These are phyloP conservation scores for Perdita meconis DNA, from an alignment of 2,888 invertebrate genomes.

Conservation along the genomic window DNA sequence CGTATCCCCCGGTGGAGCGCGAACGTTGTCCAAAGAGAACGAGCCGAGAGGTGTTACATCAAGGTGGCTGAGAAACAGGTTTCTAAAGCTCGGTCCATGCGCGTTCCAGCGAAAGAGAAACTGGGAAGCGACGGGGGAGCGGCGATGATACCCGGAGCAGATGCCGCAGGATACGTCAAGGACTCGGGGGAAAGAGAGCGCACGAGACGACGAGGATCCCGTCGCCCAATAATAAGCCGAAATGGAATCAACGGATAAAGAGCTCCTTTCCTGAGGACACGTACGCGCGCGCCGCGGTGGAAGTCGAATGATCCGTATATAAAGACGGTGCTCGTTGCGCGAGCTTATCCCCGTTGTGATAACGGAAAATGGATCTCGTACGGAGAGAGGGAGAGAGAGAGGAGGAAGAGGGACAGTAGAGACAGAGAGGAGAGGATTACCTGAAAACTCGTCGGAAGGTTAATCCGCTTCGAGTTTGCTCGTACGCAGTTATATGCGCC, in stretches of 20 bases:
- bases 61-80: conserved; percentile 44
- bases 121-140: background rate
- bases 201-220: conserved; percentile 12
- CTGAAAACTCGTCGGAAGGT: conserved; percentile 62
- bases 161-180: conserved; percentile 15
- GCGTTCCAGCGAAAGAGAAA: conserved; percentile 35
- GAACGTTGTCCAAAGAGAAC: background rate
- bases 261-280: conserved; percentile 38
- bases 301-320: conserved; percentile 51
- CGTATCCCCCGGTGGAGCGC: background rate
- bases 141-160: background rate
- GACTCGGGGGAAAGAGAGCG: background rate
- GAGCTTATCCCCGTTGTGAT: conserved; percentile 60
- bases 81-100: conserved; percentile 38
- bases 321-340: conserved; percentile 38
- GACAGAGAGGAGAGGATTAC: conserved; percentile 59
- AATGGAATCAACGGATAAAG: conserved; percentile 63
- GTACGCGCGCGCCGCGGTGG: conserved; percentile 42
- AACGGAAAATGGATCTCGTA: conserved; percentile 63
- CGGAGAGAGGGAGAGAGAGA: too few species aligned
- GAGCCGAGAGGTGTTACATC: conserved; percentile 10
- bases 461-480: conserved; percentile 65
- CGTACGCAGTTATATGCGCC: conserved; percentile 64
- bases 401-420: conserved; percentile 33
- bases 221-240: conserved; percentile 65